Percentiles rank a stretch among this genome's conserved stretches.
These are phyloP conservation scores for Acronicta alni DNA, from an alignment of 2,888 invertebrate genomes.

Conservation along the genomic window DNA sequence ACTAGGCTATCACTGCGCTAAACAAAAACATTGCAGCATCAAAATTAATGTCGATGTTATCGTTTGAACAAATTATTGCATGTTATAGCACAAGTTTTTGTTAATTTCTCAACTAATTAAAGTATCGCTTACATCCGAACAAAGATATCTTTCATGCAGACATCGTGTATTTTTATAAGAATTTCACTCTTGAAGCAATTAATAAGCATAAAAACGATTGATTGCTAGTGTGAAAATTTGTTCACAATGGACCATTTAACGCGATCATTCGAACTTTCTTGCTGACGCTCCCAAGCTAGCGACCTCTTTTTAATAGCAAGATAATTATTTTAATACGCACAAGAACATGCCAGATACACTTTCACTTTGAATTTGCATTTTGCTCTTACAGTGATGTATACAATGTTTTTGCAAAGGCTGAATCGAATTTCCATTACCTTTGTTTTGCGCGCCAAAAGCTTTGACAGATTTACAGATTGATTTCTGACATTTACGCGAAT, in stretches of 20 bases:
- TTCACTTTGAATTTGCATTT: conserved; percentile 82
- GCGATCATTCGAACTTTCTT: conserved; percentile 57
- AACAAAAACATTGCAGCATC: background rate
- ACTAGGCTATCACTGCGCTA: too few species aligned
- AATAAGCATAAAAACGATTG: conserved; percentile 50
- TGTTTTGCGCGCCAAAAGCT: conserved; percentile 23
- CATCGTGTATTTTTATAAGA: conserved; percentile 40
- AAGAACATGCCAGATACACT: conserved; percentile 69
- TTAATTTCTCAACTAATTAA: conserved; percentile 17
- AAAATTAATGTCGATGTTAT: background rate
- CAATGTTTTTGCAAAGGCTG: conserved; percentile 40
- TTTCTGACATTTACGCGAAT: too few species aligned
- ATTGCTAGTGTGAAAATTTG: conserved; percentile 59
- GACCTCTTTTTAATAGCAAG: conserved; percentile 62
- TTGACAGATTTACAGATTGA: conserved; percentile 30
- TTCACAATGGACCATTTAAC: conserved; percentile 50
- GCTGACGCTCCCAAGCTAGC: conserved; percentile 65
- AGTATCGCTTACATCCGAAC: conserved; percentile 21
- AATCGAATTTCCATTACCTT: conserved; percentile 27
- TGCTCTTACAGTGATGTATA: conserved; percentile 30
- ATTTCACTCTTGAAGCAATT: conserved; percentile 54
- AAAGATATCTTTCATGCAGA: conserved; percentile 41
- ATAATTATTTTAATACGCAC: conserved; percentile 77
- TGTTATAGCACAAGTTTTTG: conserved; percentile 21
- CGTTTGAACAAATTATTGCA: conserved; percentile 4